Evolutionary conservation across 1,140 invertebrate species (phyloP).

Genomic region (Cylas formicarius): DNA sequence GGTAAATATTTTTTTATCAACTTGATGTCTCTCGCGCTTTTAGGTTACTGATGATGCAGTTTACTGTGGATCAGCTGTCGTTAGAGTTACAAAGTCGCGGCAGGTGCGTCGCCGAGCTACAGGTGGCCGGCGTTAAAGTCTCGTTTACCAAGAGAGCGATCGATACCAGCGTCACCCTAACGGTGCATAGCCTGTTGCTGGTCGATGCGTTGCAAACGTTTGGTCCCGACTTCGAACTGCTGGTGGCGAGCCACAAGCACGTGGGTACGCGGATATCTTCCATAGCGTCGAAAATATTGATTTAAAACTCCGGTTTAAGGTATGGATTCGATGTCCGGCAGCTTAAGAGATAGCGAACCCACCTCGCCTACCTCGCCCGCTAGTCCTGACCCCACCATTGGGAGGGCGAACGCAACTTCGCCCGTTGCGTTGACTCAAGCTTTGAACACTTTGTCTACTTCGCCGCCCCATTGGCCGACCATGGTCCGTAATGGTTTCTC

Average conservation of each 20-base stretch:
- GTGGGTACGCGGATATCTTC: slow-evolving; percentile 50
- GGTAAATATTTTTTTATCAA: slow-evolving; percentile 12
- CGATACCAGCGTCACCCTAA: slow-evolving; percentile 70
- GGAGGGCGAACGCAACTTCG: slow-evolving; percentile 44
- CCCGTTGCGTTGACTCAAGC: slow-evolving; percentile 55
- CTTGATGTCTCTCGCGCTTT: slow-evolving; percentile 27
- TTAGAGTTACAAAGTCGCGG: slow-evolving; percentile 79
- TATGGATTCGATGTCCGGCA: slow-evolving; percentile 90
- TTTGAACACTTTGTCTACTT: slow-evolving; percentile 38
- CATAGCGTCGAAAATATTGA: slow-evolving; percentile 1
- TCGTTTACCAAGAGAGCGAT: slow-evolving; percentile 62
- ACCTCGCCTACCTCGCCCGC: slow-evolving; percentile 76
- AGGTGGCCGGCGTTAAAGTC: slow-evolving; percentile 79
- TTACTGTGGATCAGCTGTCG: slow-evolving; percentile 80
- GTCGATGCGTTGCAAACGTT: slow-evolving; percentile 93
- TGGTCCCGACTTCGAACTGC: slow-evolving; percentile 88
- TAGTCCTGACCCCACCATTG: slow-evolving; percentile 49
- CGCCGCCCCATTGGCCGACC: slow-evolving; percentile 25
- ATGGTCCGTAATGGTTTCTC: slow-evolving; percentile 10
- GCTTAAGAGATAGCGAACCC: slow-evolving; percentile 82
- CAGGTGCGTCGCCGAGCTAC: slow-evolving; percentile 80
- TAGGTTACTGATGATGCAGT: slow-evolving; percentile 74
- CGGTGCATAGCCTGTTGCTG: slow-evolving; percentile 83
- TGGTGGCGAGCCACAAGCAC: slow-evolving; percentile 90
- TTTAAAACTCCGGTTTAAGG: slow-evolving; percentile 33